Conservation (phyloP, 2,797 vertebrate genomes). For the Ciconia nigra region DNA sequence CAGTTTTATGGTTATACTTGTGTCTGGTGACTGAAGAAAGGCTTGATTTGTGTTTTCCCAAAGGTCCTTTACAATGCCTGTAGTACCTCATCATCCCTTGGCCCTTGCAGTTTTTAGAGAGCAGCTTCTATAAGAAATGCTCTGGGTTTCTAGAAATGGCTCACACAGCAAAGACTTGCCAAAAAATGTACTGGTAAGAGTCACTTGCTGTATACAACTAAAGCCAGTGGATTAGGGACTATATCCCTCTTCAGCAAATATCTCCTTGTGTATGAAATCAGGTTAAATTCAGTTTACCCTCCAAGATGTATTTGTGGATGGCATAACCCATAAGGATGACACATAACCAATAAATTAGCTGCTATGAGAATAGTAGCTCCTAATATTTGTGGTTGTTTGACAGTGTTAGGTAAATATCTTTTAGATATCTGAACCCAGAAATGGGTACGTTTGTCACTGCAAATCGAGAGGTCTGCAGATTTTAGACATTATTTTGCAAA, state of each 20-base stretch:
- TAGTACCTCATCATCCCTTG: neutral
- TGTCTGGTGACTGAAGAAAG: neutral
- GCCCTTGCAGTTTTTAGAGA: neutral
- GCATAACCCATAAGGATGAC: neutral
- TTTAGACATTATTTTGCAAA: neutral
- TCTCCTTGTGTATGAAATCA: neutral
- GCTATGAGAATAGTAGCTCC: neutral
- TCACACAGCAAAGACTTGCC: neutral
- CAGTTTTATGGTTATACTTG: neutral
- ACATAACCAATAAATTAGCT: neutral
- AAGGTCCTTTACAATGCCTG: neutral
- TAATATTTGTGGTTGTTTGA: neutral
- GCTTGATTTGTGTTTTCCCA: constrained; percentile 2
- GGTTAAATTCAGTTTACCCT: neutral
- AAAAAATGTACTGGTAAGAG: neutral
- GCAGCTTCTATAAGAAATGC: neutral
- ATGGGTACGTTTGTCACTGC: neutral
- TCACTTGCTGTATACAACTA: neutral
- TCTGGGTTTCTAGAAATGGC: neutral
- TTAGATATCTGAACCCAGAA: neutral
- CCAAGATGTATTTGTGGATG: neutral
- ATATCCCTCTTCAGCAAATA: neutral
- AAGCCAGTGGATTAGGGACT: neutral
- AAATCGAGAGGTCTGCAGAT: neutral
- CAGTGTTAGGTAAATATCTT: neutral